Evolutionary conservation across 2,797 vertebrate genomes (phyloP).

Genomic region (Sylvilagus floridanus): DNA sequence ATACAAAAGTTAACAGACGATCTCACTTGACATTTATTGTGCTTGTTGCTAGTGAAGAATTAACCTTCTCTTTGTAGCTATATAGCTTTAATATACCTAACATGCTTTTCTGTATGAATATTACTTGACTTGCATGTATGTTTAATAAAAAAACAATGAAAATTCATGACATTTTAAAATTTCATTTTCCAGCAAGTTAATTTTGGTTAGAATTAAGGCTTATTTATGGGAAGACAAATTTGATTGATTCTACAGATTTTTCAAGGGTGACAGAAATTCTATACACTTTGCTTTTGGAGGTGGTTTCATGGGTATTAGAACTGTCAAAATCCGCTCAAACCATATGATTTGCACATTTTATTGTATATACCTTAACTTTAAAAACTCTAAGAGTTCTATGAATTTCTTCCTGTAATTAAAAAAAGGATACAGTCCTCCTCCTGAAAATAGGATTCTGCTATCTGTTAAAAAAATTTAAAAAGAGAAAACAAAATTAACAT

Average conservation of each 20-base stretch:
- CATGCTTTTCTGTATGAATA: not conserved
- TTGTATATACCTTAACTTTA: not conserved
- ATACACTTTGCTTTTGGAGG: slow-evolving; percentile 5
- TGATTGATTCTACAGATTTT: slow-evolving; percentile 16
- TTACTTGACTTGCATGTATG: not conserved
- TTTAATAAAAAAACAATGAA: slow-evolving; percentile 31
- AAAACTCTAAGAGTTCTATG: not conserved
- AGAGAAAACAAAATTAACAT: slow-evolving; percentile 60
- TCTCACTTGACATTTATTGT: not conserved
- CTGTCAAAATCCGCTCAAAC: not conserved
- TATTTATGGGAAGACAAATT: slow-evolving; percentile 15
- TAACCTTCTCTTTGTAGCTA: not conserved
- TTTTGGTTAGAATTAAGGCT: not conserved
- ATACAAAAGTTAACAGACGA: not conserved
- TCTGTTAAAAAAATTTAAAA: slow-evolving; percentile 87
- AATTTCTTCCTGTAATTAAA: slow-evolving; percentile 52
- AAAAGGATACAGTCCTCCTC: slow-evolving; percentile 98
- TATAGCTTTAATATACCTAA: not conserved
- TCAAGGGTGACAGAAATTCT: slow-evolving; percentile 18
- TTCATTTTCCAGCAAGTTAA: slow-evolving; percentile 39
- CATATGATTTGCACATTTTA: not conserved
- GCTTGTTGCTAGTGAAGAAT: not conserved
- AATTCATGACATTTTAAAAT: not conserved
- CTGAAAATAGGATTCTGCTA: slow-evolving; percentile 95
- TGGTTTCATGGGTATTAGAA: not conserved